Evolutionary conservation across 2,888 invertebrate genomes (phyloP), one percentile per base, ranked within the genome.

Genomic region (Nebria salina): DNA sequence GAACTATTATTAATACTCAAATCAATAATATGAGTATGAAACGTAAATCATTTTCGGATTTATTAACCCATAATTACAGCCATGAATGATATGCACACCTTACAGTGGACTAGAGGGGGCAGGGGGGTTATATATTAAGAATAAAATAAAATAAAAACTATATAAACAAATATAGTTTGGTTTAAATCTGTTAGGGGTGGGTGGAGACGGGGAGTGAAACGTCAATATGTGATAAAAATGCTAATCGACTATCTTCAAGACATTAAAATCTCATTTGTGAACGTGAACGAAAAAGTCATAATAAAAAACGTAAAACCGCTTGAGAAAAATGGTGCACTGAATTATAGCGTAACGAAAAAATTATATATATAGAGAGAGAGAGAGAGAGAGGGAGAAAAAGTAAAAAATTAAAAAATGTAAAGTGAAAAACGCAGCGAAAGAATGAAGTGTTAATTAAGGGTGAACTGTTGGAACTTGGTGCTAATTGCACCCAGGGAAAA

Each of bases 191-290:
- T 34, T 20, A 20, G 1, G 20, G 20, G 20, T 20, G 20, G 20
- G 20, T 20, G 20, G 20, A 20, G 20, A 20, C 20, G 20, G 34
- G 34, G 5, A 34, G 1, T 34, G 5, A 34, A 34, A 34, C 54
- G 54, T 54, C 25, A 77, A 77, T 72, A 72, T 72, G 66, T 41
- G 34, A 78, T 78, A 78, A 78, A 78, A 78, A 74, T 78, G 73
- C 74, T 65, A 78, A 78, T 78, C 73, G 73, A 68, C 75, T 80
- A 80, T 80, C 80, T 80, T 34, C 65, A 68, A 70, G 72, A 75
- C 80, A 80, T 80, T 80, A 80, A 80, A 80, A 80, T 75, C 80
- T 75, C 80, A 80, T 80, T 80, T 80, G 80, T 34, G 34, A 2
- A 2, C 34, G 34, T 5, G 54, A 54, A 54, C 13, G 13, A 54